Base-by-base conservation (phyloP, 1,140 invertebrate genomes). In the Drosophila gunungcola region DNA sequence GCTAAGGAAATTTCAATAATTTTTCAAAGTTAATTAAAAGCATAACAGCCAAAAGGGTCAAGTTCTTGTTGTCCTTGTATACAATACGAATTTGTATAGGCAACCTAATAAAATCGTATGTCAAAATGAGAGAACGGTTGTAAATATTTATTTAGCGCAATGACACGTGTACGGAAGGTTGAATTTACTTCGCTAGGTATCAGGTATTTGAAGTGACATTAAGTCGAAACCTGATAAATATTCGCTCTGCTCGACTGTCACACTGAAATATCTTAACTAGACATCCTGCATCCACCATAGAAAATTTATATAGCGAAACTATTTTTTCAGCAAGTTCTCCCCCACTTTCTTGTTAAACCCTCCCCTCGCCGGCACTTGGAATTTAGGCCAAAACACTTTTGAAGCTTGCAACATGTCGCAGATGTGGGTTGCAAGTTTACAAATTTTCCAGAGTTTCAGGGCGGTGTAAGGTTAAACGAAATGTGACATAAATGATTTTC, bases 351-450 rank as follows among this genome's bases (percentile, higher is more conserved):
- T 43, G 32, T 41, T 16, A 38, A 13, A 46, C 27, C 27, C 42
- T 32, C 41, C 48, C 32, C 16, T 49, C n/a, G 55, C 51, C 41
- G 42, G 53, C 64, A 67, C 82, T 86, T 78, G 67, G 84, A 86
- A 85, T 85, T 81, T 81, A 86, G 82, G 82, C 78, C 82, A 85
- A 78, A 86, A 85, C 82, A 85, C 82, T 85, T 77, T 63, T 58
- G 70, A 64, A 57, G 55, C 65, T 62, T 42, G 43, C 48, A 58
- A 27, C 42, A 41, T 48, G 68, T 52, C 52, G 65, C 65, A 72
- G 65, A 57, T 72, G 68, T 70, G 67, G 42, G 64, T 34, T 70
- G 27, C 21, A 70, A 46, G 51, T 70, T 70, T 45, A 48, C 49
- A 55, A 69, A 69, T 54, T 55, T 54, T 25, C 42, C 32, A 54